phyloP scores from a whole-genome alignment of 2,888 invertebrate genomes.

The Panorpa germanica region DNA sequence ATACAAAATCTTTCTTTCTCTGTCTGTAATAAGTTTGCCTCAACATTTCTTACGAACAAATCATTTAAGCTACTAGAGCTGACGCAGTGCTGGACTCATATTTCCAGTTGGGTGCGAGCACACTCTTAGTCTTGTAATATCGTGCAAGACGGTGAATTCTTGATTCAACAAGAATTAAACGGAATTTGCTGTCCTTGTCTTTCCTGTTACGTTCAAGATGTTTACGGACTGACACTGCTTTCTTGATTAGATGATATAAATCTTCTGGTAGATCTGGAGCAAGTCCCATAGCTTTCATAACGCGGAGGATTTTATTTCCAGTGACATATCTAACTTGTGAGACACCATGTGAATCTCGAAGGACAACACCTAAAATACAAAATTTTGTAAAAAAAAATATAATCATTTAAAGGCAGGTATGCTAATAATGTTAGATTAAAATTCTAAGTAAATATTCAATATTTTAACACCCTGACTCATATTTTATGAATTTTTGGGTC shows the following conservation, averaged over 20 bases:
- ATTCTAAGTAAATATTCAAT: too few relatives aligned
- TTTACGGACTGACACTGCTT: slow-evolving; percentile 97
- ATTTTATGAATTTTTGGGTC: too few relatives aligned
- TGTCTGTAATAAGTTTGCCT: too few relatives aligned
- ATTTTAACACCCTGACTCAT: too few relatives aligned
- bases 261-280: slow-evolving; percentile 98
- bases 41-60: too few relatives aligned
- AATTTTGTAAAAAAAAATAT: too few relatives aligned
- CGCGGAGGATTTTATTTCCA: slow-evolving; percentile 95
- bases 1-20: too few relatives aligned
- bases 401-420: too few relatives aligned
- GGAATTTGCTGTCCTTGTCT: slow-evolving; percentile 98
- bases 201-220: slow-evolving; percentile 97
- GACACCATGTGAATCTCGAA: slow-evolving; percentile 97
- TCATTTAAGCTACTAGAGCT: slow-evolving; percentile 91
- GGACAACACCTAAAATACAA: slow-evolving; percentile 68
- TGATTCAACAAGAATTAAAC: slow-evolving; percentile 95
- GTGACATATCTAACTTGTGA: slow-evolving; percentile 98
- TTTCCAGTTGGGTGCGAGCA: slow-evolving; percentile 96
- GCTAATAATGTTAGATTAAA: too few relatives aligned
- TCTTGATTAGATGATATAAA: slow-evolving; percentile 96
- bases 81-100: slow-evolving; percentile 98
- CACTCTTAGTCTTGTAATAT: slow-evolving; percentile 94
- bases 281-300: slow-evolving; percentile 94
- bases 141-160: slow-evolving; percentile 96